phyloP scores from a whole-genome alignment of 2,797 vertebrate species.

The Nothura maculosa region DNA sequence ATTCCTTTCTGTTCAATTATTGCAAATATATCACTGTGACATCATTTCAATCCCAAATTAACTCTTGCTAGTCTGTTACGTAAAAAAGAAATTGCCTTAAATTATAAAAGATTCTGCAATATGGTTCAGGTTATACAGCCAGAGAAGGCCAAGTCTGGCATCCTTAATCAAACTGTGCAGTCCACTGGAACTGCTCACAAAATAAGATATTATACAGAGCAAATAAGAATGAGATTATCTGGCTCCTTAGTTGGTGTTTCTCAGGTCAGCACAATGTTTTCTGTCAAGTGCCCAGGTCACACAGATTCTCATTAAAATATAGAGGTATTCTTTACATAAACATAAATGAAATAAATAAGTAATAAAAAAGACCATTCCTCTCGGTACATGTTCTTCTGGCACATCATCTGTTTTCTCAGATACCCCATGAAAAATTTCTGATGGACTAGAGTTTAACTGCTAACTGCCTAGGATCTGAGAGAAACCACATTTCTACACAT shows the following conservation, averaged over 20 bases:
- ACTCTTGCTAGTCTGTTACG: background rate
- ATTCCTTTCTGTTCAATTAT: background rate
- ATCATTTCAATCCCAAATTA: background rate
- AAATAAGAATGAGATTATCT: slow-evolving; percentile 22
- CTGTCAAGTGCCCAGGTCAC: background rate
- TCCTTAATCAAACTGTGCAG: slow-evolving; percentile 13
- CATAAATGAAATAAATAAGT: background rate
- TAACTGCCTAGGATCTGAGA: background rate
- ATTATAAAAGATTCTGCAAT: background rate
- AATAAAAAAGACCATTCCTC: background rate
- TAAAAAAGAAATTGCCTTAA: background rate
- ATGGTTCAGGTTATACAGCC: background rate
- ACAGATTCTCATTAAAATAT: background rate
- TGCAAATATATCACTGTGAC: background rate
- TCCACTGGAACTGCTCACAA: background rate
- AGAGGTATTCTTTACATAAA: background rate
- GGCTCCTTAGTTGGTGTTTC: background rate
- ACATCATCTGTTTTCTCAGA: slow-evolving; percentile 28
- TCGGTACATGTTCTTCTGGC: background rate
- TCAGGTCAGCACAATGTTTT: background rate
- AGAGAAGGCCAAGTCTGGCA: slow-evolving; percentile 5
- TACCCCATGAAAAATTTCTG: background rate
- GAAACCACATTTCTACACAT: background rate
- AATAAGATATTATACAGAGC: slow-evolving; percentile 15
- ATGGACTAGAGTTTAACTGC: background rate